Percentiles rank a stretch among this genome's conserved stretches.
phyloP scores from a whole-genome alignment of 2,113 vertebrate genomes.

The Tursiops truncatus region DNA sequence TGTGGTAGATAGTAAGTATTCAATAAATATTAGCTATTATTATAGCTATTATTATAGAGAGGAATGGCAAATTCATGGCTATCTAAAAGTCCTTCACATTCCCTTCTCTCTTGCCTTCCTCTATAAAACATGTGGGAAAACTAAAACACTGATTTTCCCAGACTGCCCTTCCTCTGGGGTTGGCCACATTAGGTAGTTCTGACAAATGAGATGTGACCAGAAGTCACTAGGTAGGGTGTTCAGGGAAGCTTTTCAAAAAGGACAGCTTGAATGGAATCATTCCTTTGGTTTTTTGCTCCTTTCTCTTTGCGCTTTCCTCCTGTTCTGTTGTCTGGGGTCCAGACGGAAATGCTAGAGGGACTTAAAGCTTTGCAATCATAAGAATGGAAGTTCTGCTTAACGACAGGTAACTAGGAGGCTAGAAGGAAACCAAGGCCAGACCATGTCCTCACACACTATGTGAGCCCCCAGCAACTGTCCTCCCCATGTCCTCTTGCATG shows the following conservation, averaged over 20 bases:
- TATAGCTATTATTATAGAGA: neutral
- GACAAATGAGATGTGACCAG: neutral
- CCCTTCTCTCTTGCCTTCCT: neutral
- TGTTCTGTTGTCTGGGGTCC: neutral
- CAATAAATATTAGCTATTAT: neutral
- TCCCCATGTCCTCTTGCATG: accelerated
- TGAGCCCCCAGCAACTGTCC: neutral
- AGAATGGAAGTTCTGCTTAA: neutral
- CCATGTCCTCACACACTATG: neutral
- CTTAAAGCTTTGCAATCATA: neutral
- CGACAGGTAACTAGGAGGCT: too few species aligned
- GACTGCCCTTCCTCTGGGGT: neutral
- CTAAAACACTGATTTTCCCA: neutral
- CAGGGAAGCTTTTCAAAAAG: neutral
- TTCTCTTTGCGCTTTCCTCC: neutral
- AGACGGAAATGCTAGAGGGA: neutral
- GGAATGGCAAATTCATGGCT: neutral
- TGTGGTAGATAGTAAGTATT: neutral
- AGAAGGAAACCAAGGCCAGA: neutral
- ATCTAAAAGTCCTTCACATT: neutral
- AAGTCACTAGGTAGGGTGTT: neutral
- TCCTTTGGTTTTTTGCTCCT: neutral
- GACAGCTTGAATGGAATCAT: neutral
- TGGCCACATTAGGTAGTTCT: neutral
- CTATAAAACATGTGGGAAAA: neutral